Evolutionary conservation across 2,113 vertebrate genomes (phyloP).

Genomic region (Podarcis raffonei): DNA sequence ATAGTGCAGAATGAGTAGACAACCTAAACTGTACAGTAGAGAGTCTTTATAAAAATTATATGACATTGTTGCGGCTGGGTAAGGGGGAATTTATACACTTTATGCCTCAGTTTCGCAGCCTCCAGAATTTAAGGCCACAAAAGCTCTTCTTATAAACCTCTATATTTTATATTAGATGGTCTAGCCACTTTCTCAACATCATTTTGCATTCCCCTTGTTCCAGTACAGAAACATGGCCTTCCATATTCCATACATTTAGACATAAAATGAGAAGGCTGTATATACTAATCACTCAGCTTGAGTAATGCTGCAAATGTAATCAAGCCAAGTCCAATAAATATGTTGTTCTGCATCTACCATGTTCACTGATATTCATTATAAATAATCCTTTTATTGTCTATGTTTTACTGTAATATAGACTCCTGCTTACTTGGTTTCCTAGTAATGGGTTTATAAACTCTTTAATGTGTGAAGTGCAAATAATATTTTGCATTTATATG

Average conservation of each 20-base stretch:
- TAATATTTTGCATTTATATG: conserved; percentile 21
- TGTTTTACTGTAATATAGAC: conserved; percentile 38
- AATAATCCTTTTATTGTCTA: conserved; percentile 46
- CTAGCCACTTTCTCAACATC: conserved; percentile 6
- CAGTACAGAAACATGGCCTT: background rate
- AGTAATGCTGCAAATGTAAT: conserved; percentile 42
- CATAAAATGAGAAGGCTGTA: background rate
- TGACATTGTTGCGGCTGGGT: background rate
- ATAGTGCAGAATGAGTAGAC: background rate
- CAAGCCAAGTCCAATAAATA: conserved; percentile 39
- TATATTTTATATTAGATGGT: conserved; percentile 30
- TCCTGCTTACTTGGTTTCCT: conserved; percentile 30
- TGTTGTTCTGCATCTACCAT: conserved; percentile 32
- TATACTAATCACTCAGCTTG: conserved; percentile 30
- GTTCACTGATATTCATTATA: conserved; percentile 35
- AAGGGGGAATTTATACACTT: conserved; percentile 23
- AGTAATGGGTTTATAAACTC: conserved; percentile 15
- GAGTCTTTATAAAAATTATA: conserved; percentile 18
- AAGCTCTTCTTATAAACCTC: conserved; percentile 17
- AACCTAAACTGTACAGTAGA: background rate
- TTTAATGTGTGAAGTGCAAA: conserved; percentile 16
- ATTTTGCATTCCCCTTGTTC: background rate
- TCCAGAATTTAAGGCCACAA: conserved; percentile 37
- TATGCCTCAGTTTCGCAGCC: background rate
- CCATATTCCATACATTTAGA: background rate